Percentiles rank a stretch among this genome's conserved stretches.
phyloP scores from a whole-genome alignment of 2,888 invertebrate species.

The Abrostola tripartita region DNA sequence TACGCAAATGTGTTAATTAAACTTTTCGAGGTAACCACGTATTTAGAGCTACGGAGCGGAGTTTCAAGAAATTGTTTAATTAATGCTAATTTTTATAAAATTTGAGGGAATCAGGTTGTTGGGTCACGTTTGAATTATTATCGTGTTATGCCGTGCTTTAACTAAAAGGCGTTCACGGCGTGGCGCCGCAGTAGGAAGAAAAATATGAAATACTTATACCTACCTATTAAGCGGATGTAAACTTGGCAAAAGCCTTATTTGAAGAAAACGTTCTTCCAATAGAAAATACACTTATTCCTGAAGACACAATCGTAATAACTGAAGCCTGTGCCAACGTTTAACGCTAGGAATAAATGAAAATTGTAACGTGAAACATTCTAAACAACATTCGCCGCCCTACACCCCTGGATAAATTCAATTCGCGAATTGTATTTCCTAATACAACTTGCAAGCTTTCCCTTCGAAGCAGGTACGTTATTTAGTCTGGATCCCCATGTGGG shows the following conservation, averaged over 20 bases:
- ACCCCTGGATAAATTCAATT: constrained; percentile 45
- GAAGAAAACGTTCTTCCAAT: constrained; percentile 16
- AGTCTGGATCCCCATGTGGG: constrained; percentile 38
- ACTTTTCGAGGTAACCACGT: constrained; percentile 7
- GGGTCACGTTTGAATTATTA: constrained; percentile 19
- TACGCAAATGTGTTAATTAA: constrained; percentile 33
- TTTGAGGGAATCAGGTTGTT: constrained; percentile 4
- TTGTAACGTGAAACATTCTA: constrained; percentile 21
- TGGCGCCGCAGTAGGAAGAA: background rate
- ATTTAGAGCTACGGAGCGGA: background rate
- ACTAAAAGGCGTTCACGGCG: background rate
- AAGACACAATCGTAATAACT: constrained; percentile 16
- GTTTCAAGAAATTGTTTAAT: constrained; percentile 23
- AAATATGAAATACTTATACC: background rate
- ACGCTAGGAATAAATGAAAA: constrained; percentile 27
- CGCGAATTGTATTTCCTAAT: constrained; percentile 57
- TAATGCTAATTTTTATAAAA: constrained; percentile 16
- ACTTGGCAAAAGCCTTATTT: constrained; percentile 5
- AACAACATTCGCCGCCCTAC: constrained; percentile 16
- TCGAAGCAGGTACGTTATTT: constrained; percentile 51
- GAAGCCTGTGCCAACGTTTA: constrained; percentile 17
- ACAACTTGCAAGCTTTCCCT: constrained; percentile 55
- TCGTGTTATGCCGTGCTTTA: background rate
- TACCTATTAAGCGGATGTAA: background rate
- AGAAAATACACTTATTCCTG: constrained; percentile 15